phyloP scores from a whole-genome alignment of 2,888 invertebrate genomes.

The Cryptops parisi region DNA sequence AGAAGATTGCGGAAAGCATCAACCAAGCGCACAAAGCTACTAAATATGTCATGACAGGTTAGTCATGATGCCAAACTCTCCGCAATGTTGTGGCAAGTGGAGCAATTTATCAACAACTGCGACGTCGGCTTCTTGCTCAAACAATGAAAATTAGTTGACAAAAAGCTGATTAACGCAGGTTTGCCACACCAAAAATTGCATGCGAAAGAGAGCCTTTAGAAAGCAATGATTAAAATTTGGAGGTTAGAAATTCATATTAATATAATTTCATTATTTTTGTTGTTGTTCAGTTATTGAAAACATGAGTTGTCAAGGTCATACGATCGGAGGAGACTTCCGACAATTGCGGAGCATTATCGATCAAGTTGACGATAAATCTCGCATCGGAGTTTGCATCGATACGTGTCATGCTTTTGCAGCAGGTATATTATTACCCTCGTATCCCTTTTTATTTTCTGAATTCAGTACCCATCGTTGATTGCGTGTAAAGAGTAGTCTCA shows the following conservation, averaged over 20 bases:
- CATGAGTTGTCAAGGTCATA: conserved; percentile 30
- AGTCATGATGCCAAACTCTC: not conserved
- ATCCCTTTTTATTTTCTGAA: not conserved
- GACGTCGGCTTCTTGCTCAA: too few relatives aligned
- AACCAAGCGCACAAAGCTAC: conserved; percentile 28
- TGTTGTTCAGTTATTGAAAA: conserved; percentile 28
- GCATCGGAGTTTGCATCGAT: conserved; percentile 26
- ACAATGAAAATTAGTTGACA: too few relatives aligned
- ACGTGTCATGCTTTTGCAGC: conserved; percentile 36
- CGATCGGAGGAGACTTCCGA: conserved; percentile 29
- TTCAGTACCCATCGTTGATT: not conserved
- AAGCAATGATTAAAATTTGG: too few relatives aligned
- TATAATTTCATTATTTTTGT: not conserved
- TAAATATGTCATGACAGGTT: conserved; percentile 22
- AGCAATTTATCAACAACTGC: too few relatives aligned
- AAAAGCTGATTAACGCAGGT: too few relatives aligned
- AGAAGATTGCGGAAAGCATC: conserved; percentile 29
- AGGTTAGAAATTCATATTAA: not conserved
- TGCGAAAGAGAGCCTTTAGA: too few relatives aligned
- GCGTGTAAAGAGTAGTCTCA: not conserved
- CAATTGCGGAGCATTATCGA: conserved; percentile 24
- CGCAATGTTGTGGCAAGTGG: not conserved
- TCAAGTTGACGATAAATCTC: conserved; percentile 22
- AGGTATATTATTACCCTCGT: conserved; percentile 25
- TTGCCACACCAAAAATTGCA: too few relatives aligned